These are phyloP conservation scores for Blastobasis adustella DNA, from an alignment of 2,888 invertebrate genomes.

Conservation along the genomic window DNA sequence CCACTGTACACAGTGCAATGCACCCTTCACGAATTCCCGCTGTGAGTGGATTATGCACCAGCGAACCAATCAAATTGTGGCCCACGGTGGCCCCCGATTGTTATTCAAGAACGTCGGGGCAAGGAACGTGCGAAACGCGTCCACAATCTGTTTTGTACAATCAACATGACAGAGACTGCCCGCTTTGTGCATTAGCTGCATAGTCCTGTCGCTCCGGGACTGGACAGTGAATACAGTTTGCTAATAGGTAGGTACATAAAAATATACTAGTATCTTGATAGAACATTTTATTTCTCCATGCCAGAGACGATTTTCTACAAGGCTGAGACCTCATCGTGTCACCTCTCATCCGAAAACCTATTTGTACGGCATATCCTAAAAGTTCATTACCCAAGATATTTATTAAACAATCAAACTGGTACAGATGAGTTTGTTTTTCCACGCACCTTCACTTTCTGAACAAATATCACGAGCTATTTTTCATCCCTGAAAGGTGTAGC, in stretches of 20 bases:
- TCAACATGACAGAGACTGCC: conserved; percentile 35
- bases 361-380: too few relatives aligned
- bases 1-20: too few relatives aligned
- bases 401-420: background rate
- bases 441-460: background rate
- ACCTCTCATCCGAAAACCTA: too few relatives aligned
- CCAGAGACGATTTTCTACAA: too few relatives aligned
- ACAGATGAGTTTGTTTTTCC: background rate
- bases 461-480: conserved; percentile 2
- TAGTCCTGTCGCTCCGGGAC: too few relatives aligned
- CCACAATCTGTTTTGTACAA: conserved; percentile 44
- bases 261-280: too few relatives aligned
- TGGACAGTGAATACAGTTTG: too few relatives aligned
- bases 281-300: too few relatives aligned
- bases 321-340: too few relatives aligned
- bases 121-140: conserved; percentile 19
- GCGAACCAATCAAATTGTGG: conserved; percentile 7
- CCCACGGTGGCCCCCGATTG: conserved; percentile 17
- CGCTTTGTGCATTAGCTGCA: conserved; percentile 45
- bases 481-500: conserved; percentile 5
- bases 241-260: too few relatives aligned
- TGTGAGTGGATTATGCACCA: conserved; percentile 10
- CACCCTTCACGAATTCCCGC: conserved; percentile 5
- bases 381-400: too few relatives aligned
- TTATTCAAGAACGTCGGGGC: conserved; percentile 25